Evolutionary conservation across 92 coral and sea anemone species (phyloP).

Genomic region (Micromussa lordhowensis): DNA sequence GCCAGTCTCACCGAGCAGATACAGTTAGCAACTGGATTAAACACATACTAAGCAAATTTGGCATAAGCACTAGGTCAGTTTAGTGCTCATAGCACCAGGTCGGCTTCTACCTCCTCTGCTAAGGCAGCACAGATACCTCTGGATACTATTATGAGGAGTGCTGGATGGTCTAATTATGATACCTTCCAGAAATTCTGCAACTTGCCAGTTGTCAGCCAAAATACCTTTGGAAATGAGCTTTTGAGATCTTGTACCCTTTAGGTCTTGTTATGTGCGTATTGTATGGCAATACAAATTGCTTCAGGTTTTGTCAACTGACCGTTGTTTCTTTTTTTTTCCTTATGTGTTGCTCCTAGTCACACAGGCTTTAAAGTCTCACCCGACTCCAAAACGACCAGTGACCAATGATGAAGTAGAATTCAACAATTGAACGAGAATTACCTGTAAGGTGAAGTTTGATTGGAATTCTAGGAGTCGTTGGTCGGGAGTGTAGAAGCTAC

Average conservation of each 20-base stretch:
- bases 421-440: slow-evolving; percentile 13
- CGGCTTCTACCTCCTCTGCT: slow-evolving; percentile 55
- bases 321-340: not conserved
- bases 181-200: slow-evolving; percentile 48
- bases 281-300: slow-evolving; percentile 9
- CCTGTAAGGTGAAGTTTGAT: no score
- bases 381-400: slow-evolving; percentile 18
- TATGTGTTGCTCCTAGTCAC: slow-evolving; percentile 15
- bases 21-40: slow-evolving; percentile 48
- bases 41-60: slow-evolving; percentile 23
- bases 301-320: slow-evolving; percentile 16
- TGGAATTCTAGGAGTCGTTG: no score
- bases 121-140: slow-evolving; percentile 45
- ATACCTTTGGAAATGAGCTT: slow-evolving; percentile 28
- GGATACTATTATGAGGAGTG: slow-evolving; percentile 51
- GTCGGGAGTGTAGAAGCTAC: slow-evolving; percentile 13
- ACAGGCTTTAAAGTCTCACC: slow-evolving; percentile 19
- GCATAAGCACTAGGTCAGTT: slow-evolving; percentile 41
- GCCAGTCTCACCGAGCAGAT: slow-evolving; percentile 51
- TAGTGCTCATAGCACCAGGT: slow-evolving; percentile 58
- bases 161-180: slow-evolving; percentile 55
- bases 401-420: slow-evolving; percentile 13
- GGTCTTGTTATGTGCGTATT: slow-evolving; percentile 1
- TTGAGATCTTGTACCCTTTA: slow-evolving; percentile 27
- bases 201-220: slow-evolving; percentile 32